These are phyloP conservation scores for Perithous albicinctus DNA, from an alignment of 2,888 invertebrate genomes.

Conservation along the genomic window DNA sequence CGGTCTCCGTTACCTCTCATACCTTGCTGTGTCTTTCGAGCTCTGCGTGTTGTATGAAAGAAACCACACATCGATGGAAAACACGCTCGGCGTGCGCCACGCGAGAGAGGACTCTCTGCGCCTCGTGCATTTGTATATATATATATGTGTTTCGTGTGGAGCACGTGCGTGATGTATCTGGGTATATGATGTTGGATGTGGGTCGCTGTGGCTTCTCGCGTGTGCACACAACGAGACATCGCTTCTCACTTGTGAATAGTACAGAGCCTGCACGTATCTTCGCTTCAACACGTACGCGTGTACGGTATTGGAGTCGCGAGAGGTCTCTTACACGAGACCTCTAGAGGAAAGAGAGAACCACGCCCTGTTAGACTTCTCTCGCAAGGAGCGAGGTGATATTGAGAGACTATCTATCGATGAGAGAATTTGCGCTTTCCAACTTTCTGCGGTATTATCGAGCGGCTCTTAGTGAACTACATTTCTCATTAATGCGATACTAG, in stretches of 20 bases:
- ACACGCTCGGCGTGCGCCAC: slow-evolving; percentile 48
- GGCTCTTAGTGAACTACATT: slow-evolving; percentile 77
- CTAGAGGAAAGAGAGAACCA: slow-evolving; percentile 72
- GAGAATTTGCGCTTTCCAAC: slow-evolving; percentile 71
- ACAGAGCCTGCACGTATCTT: slow-evolving; percentile 12
- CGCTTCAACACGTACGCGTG: slow-evolving; percentile 2
- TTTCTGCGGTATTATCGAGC: slow-evolving; percentile 70
- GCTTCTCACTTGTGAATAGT: background rate
- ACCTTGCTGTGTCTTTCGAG: slow-evolving; percentile 1
- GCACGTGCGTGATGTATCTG: slow-evolving; percentile 71
- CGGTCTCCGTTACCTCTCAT: too few relatives aligned
- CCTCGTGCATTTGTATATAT: slow-evolving; percentile 24
- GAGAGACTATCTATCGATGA: background rate
- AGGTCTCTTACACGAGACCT: slow-evolving; percentile 57
- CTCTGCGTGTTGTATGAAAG: slow-evolving; percentile 9
- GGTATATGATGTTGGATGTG: slow-evolving; percentile 72
- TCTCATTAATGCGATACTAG: slow-evolving; percentile 72
- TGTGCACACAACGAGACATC: slow-evolving; percentile 5
- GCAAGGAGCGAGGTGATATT: background rate
- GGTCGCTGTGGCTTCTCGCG: slow-evolving; percentile 53
- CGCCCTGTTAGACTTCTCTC: slow-evolving; percentile 74
- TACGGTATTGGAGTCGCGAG: slow-evolving; percentile 56
- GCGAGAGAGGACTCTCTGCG: too few relatives aligned
- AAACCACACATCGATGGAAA: slow-evolving; percentile 6
- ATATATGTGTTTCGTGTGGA: slow-evolving; percentile 45